Percentiles rank a stretch among this genome's conserved stretches.
Evolutionary conservation across 2,113 vertebrate species (phyloP).

Genomic region (Cyanoderma ruficeps): DNA sequence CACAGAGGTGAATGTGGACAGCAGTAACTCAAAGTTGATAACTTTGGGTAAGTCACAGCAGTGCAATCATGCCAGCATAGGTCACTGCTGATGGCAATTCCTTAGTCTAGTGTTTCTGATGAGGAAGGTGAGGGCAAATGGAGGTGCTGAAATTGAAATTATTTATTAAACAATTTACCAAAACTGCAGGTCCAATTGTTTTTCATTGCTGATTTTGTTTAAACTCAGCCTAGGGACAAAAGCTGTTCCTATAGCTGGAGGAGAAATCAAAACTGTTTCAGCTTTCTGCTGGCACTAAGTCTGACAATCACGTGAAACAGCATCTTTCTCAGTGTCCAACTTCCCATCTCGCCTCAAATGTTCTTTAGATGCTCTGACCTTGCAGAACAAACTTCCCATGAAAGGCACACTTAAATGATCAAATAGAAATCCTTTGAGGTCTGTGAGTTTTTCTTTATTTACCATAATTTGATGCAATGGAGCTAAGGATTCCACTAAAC

Average conservation of each 20-base stretch:
- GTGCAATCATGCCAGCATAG: not conserved
- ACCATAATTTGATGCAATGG: fast-evolving
- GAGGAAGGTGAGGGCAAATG: not conserved
- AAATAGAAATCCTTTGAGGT: not conserved
- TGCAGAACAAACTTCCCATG: not conserved
- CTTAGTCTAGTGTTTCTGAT: not conserved
- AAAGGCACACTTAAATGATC: not conserved
- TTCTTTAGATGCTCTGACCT: not conserved
- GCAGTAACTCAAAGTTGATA: not conserved
- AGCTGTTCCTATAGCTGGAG: not conserved
- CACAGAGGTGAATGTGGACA: not conserved
- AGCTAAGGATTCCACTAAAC: not conserved
- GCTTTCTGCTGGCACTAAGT: not conserved
- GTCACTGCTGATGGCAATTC: not conserved
- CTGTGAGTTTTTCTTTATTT: not conserved
- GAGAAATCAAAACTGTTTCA: not conserved
- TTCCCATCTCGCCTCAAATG: not conserved
- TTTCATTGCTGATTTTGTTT: not conserved
- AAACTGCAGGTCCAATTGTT: not conserved
- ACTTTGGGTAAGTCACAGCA: not conserved
- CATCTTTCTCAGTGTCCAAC: not conserved
- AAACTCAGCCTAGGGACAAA: not conserved
- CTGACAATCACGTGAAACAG: not conserved
- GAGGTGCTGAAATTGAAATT: not conserved
- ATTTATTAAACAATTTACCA: not conserved